Conservation (phyloP, 2,888 invertebrate genomes). For the Amiota communis region DNA sequence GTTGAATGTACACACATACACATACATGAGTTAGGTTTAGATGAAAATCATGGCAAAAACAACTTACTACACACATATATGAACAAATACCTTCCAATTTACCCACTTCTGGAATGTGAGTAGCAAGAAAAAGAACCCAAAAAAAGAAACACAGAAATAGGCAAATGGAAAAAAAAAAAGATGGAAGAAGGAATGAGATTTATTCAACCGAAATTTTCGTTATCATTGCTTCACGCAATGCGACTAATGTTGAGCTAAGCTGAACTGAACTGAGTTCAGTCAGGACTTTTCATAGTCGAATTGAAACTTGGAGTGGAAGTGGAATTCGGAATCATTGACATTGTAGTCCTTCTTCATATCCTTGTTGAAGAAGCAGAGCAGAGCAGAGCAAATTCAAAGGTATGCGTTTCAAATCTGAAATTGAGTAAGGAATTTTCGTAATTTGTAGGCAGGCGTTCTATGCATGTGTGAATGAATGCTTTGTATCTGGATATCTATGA, state of each 20-base stretch:
- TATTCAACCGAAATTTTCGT: constrained; percentile 49
- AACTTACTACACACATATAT: too few relatives aligned
- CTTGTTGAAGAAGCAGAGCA: not conserved
- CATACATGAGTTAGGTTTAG: not conserved
- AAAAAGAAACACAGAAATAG: not conserved
- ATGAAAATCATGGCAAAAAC: constrained; percentile 14
- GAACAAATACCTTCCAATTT: not conserved
- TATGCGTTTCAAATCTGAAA: constrained; percentile 64
- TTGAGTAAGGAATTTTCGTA: constrained; percentile 65
- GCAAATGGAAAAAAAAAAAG: not conserved
- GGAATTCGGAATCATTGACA: too few relatives aligned
- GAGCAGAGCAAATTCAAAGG: constrained; percentile 43
- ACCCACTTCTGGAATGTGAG: not conserved
- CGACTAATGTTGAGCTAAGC: not conserved
- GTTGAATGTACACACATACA: not conserved
- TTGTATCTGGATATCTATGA: not conserved
- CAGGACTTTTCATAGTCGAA: too few relatives aligned
- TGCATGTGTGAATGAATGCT: constrained; percentile 23
- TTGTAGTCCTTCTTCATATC: too few relatives aligned
- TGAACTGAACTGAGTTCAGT: not conserved
- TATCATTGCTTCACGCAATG: constrained; percentile 58
- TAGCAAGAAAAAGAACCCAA: not conserved
- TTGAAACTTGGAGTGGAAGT: too few relatives aligned
- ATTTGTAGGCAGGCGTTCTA: constrained; percentile 51
- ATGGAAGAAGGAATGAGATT: constrained; percentile 12